A percentile compares a stretch with the other conserved stretches of the same genome.
Evolutionary conservation across 2,113 vertebrate species (phyloP).

Genomic region (Tragelaphus buxtoni): DNA sequence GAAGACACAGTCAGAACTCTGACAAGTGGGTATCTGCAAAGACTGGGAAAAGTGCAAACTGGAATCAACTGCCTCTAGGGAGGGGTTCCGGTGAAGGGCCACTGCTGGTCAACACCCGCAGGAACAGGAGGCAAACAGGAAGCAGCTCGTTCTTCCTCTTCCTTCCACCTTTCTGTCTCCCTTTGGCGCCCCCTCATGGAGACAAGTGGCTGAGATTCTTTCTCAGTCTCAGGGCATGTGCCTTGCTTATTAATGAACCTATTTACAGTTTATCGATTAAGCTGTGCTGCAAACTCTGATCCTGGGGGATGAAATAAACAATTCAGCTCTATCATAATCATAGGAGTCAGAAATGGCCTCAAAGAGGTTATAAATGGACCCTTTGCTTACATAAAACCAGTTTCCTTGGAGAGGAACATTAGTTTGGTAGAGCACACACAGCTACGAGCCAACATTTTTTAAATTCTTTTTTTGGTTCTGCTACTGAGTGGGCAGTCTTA

Average conservation of each 20-base stretch:
- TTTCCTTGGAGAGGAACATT: background rate
- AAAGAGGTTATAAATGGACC: background rate
- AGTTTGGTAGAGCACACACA: background rate
- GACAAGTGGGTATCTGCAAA: background rate
- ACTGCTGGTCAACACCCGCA: background rate
- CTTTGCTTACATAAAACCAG: background rate
- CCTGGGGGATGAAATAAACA: background rate
- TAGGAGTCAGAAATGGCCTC: background rate
- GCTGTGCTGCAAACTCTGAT: background rate
- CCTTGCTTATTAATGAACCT: background rate
- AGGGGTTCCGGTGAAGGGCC: background rate
- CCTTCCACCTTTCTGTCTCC: background rate
- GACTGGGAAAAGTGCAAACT: background rate
- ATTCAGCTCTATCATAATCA: background rate
- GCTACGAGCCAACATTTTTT: background rate
- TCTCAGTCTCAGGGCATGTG: background rate
- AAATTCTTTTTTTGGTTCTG: background rate
- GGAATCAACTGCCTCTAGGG: background rate
- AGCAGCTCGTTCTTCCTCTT: background rate
- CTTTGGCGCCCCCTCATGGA: background rate
- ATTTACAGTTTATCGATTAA: background rate
- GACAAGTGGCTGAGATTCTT: background rate
- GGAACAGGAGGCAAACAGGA: background rate
- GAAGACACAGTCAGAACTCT: background rate
- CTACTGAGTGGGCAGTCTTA: background rate